These are phyloP conservation scores for Yponomeuta evonymella DNA, from an alignment of 2,888 invertebrate genomes.

Conservation along the genomic window DNA sequence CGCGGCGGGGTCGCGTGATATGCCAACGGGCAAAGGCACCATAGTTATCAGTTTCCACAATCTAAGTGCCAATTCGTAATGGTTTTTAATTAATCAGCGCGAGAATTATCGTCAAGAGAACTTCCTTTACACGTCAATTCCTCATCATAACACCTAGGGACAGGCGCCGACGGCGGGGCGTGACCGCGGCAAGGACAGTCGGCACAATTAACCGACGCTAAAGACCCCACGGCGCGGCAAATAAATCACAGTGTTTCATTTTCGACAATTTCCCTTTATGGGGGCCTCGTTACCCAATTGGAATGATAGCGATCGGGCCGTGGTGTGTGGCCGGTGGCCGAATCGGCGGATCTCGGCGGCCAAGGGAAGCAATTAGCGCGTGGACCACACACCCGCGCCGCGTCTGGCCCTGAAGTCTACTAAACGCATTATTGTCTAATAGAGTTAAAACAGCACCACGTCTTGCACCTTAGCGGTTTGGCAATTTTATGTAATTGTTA, in stretches of 20 bases:
- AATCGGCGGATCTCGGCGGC: conserved; percentile 40
- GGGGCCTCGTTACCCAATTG: conserved; percentile 57
- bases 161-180: conserved; percentile 15
- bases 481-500: too few relatives aligned
- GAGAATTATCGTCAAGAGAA: not conserved
- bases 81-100: conserved; percentile 39
- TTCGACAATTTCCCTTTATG: conserved; percentile 63
- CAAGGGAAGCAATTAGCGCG: conserved; percentile 51
- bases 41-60: conserved; percentile 34
- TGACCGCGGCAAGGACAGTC: conserved; percentile 13
- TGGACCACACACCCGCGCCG: conserved; percentile 49
- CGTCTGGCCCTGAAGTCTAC: too few relatives aligned
- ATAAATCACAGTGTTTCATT: conserved; percentile 54
- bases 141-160: conserved; percentile 1
- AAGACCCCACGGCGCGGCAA: conserved; percentile 37
- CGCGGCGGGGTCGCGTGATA: conserved; percentile 56
- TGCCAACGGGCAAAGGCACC: conserved; percentile 35
- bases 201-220: conserved; percentile 38
- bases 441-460: too few relatives aligned
- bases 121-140: not conserved
- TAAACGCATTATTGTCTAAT: too few relatives aligned
- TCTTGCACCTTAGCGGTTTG: too few relatives aligned
- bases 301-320: conserved; percentile 42
- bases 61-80: conserved; percentile 41
- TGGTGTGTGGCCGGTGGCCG: conserved; percentile 33